Conservation (phyloP, 2,797 vertebrate species). For the Molossus alvarezi region DNA sequence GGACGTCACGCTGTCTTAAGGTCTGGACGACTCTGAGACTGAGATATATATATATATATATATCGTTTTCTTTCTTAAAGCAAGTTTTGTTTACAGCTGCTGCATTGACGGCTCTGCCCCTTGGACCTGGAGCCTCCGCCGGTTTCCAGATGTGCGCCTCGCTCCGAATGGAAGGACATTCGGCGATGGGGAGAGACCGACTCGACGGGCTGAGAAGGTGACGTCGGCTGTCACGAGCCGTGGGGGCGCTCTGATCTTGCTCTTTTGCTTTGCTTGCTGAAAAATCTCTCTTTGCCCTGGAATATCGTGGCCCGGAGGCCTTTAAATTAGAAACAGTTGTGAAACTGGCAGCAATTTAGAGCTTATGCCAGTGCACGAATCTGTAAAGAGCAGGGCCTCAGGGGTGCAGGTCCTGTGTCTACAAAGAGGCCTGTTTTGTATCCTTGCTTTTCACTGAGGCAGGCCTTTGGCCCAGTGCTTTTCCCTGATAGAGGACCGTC, state of each 20-base stretch:
- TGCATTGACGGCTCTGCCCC: slow-evolving; percentile 23
- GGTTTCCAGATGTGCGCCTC: not conserved
- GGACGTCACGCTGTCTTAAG: not conserved
- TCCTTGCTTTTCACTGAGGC: slow-evolving; percentile 27
- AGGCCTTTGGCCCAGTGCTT: not conserved
- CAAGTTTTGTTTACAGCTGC: slow-evolving; percentile 67
- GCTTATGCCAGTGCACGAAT: slow-evolving; percentile 66
- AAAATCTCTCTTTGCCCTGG: slow-evolving; percentile 63
- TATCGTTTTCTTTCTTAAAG: slow-evolving; percentile 48
- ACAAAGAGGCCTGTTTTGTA: slow-evolving; percentile 77
- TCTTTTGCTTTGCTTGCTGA: slow-evolving; percentile 11
- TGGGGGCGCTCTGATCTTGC: slow-evolving; percentile 45
- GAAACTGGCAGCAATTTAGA: slow-evolving; percentile 79
- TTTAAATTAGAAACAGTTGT: slow-evolving; percentile 82
- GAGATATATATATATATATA: no score
- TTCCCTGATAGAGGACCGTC: not conserved
- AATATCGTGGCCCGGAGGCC: slow-evolving; percentile 70
- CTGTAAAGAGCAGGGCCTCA: slow-evolving; percentile 69
- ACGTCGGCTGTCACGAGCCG: not conserved
- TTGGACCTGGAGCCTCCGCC: slow-evolving; percentile 31
- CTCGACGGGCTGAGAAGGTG: not conserved
- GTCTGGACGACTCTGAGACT: slow-evolving; percentile 42
- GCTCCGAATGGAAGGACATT: not conserved
- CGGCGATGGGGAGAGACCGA: slow-evolving; percentile 9
- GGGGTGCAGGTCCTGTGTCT: slow-evolving; percentile 73